Conservation (phyloP, 2,797 vertebrate species). For the Danio choprae region DNA sequence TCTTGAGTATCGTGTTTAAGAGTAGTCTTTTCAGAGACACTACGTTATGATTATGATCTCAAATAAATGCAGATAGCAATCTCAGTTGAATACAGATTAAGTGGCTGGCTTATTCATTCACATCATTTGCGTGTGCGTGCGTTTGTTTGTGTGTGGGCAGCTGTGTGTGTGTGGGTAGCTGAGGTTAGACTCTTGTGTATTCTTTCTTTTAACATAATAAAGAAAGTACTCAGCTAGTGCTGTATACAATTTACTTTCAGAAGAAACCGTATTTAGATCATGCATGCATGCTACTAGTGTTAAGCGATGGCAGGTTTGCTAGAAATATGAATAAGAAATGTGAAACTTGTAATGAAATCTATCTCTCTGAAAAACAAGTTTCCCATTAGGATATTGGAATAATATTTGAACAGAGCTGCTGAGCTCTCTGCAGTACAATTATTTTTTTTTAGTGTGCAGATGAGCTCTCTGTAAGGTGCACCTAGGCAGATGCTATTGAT, state of each 20-base stretch:
- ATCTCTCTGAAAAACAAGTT: slow-evolving; percentile 8
- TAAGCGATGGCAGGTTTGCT: neutral
- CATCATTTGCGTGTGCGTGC: slow-evolving; percentile 6
- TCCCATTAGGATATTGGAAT: neutral
- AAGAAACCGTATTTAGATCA: slow-evolving; percentile 5
- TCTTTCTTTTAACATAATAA: slow-evolving; percentile 21
- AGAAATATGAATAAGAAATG: neutral
- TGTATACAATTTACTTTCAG: neutral
- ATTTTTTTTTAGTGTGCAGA: neutral
- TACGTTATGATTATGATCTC: slow-evolving; percentile 42
- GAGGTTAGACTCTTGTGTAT: neutral
- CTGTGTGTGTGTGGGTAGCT: slow-evolving; percentile 10
- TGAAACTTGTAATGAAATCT: slow-evolving; percentile 16
- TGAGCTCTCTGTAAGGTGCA: neutral
- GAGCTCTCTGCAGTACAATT: neutral
- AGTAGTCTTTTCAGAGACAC: slow-evolving; percentile 30
- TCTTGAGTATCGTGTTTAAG: slow-evolving; percentile 30
- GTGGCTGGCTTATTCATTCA: slow-evolving; percentile 2
- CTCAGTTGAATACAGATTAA: slow-evolving; percentile 35
- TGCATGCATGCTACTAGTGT: neutral
- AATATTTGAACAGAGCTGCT: neutral
- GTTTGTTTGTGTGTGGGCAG: slow-evolving; percentile 14
- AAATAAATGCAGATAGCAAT: slow-evolving; percentile 33
- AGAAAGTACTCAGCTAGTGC: neutral
- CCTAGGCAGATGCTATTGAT: neutral